Evolutionary conservation across 2,888 invertebrate species (phyloP).

Genomic region (Synergus gifuensis): DNA sequence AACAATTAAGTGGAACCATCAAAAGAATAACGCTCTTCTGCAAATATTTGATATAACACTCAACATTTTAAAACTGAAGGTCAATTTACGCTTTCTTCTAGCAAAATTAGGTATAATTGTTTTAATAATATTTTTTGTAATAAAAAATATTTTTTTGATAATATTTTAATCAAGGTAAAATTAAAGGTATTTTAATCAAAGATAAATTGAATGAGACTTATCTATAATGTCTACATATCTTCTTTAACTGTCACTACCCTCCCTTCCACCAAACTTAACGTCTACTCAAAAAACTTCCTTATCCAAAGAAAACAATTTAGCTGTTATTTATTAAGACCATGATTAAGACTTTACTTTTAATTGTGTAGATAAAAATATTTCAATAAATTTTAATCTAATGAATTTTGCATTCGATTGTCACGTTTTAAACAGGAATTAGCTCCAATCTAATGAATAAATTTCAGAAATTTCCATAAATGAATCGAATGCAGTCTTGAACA

Average conservation of each 20-base stretch:
- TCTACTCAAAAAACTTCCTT: too few relatives aligned
- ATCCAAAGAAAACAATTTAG: too few relatives aligned
- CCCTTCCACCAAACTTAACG: too few relatives aligned
- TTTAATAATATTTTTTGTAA: too few relatives aligned
- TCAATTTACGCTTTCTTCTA: neutral
- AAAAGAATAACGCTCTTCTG: neutral
- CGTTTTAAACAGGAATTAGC: neutral
- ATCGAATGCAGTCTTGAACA: neutral
- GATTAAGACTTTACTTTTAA: too few relatives aligned
- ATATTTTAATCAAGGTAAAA: too few relatives aligned
- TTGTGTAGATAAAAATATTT: too few relatives aligned
- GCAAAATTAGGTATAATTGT: neutral
- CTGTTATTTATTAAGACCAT: too few relatives aligned
- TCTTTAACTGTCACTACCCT: neutral
- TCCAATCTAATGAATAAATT: constrained; percentile 21
- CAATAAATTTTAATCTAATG: neutral
- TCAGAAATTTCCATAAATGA: constrained; percentile 9
- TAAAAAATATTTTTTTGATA: too few relatives aligned
- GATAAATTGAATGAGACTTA: neutral
- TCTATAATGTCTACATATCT: too few relatives aligned
- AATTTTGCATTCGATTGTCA: neutral
- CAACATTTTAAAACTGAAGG: neutral
- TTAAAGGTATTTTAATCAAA: too few relatives aligned
- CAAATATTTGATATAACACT: neutral
- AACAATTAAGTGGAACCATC: constrained; percentile 32